phyloP scores from a whole-genome alignment of 2,797 vertebrate genomes.

The Trichosurus vulpecula region DNA sequence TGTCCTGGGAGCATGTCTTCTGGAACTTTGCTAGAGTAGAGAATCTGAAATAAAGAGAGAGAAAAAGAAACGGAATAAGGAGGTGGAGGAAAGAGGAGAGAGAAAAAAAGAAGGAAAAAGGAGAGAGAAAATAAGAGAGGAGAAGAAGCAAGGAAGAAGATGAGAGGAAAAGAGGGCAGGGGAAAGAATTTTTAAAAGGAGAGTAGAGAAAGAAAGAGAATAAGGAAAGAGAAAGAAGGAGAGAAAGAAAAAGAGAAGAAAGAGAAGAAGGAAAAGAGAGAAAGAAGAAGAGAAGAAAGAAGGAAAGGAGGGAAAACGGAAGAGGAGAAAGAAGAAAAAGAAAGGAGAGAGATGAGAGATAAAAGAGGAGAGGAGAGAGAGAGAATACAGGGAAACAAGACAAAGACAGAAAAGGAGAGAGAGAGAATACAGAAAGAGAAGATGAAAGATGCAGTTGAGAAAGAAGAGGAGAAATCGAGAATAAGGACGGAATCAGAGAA shows the following conservation, averaged over 20 bases:
- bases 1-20: conserved; percentile 90
- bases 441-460: background rate
- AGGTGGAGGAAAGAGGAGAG: background rate
- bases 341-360: background rate
- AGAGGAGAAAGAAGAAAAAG: background rate
- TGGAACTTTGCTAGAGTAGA: conserved; percentile 91
- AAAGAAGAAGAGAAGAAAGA: background rate
- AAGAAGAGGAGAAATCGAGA: background rate
- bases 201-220: background rate
- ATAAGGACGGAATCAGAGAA: background rate
- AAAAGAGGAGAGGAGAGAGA: too few species aligned
- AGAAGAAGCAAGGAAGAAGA: background rate
- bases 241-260: background rate
- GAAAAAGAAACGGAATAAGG: conserved; percentile 45
- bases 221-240: background rate
- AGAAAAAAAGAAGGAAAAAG: background rate
- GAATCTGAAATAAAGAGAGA: conserved; percentile 84
- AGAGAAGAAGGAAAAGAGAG: background rate
- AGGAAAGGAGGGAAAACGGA: background rate
- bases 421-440: background rate
- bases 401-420: background rate
- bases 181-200: background rate
- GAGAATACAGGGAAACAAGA: background rate
- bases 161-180: background rate
- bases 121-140: background rate